Evolutionary conservation across 2,888 invertebrate species (phyloP).

Genomic region (Ormia ochracea): DNA sequence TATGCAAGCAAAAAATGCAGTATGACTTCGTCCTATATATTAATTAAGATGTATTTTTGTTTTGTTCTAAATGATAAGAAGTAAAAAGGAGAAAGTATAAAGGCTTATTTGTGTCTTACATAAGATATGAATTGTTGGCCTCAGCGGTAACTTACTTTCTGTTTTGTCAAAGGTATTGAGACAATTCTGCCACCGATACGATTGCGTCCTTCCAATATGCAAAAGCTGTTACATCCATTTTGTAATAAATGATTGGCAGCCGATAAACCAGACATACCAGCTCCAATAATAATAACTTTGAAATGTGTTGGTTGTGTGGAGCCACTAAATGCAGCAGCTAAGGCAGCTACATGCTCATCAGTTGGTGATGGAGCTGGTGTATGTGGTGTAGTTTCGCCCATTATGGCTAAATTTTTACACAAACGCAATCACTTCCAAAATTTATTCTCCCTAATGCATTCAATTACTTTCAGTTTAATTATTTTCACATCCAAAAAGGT

Average conservation of each 20-base stretch:
- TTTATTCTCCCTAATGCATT: conserved; percentile 37
- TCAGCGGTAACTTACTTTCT: conserved; percentile 73
- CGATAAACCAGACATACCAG: conserved; percentile 87
- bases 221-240: conserved; percentile 87
- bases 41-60: conserved; percentile 32
- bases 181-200: conserved; percentile 90
- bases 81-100: neutral
- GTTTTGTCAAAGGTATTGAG: conserved; percentile 82
- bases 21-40: conserved; percentile 51
- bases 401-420: conserved; percentile 46
- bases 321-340: conserved; percentile 51
- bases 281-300: conserved; percentile 89
- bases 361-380: conserved; percentile 71
- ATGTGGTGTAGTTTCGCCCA: conserved; percentile 69
- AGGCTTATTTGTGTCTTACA: conserved; percentile 49
- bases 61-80: neutral
- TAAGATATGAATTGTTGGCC: conserved; percentile 22
- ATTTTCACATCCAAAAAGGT: neutral
- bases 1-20: neutral
- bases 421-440: neutral
- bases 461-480: neutral
- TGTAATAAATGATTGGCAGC: conserved; percentile 89
- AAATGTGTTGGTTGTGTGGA: conserved; percentile 75
- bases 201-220: conserved; percentile 87
- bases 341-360: conserved; percentile 65